Percentiles rank a stretch among this genome's conserved stretches.
phyloP scores from a whole-genome alignment of 2,888 invertebrate genomes.

The Linnaemya tessellans region DNA sequence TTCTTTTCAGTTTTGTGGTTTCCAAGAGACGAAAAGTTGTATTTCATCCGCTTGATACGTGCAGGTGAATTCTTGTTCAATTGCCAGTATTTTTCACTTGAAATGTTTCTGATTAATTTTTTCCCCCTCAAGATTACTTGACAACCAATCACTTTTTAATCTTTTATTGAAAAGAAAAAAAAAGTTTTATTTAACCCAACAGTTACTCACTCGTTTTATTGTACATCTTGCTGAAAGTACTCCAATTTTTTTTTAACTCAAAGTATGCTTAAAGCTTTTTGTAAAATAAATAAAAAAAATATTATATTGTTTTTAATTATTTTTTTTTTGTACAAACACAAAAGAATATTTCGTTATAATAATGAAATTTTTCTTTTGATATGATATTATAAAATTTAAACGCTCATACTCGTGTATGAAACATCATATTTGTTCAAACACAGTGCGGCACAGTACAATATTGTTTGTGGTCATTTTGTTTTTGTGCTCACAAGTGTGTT shows the following conservation, averaged over 20 bases:
- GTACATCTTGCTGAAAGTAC: too few relatives aligned
- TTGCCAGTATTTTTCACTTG: too few relatives aligned
- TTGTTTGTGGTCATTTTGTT: not conserved
- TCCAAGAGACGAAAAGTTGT: too few relatives aligned
- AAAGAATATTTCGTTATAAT: slow-evolving; percentile 44
- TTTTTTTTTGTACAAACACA: slow-evolving; percentile 16
- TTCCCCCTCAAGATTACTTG: too few relatives aligned
- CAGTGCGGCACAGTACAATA: not conserved
- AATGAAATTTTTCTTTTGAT: slow-evolving; percentile 25
- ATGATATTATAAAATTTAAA: not conserved
- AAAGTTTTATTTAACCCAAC: too few relatives aligned
- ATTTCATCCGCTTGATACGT: too few relatives aligned
- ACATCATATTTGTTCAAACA: not conserved
- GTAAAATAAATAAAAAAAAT: not conserved
- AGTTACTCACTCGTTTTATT: too few relatives aligned
- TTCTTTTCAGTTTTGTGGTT: too few relatives aligned
- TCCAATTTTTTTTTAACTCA: not conserved
- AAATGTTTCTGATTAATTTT: too few relatives aligned
- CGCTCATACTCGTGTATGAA: not conserved
- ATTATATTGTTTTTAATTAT: not conserved
- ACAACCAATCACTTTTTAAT: too few relatives aligned
- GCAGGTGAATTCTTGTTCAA: too few relatives aligned
- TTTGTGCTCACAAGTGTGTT: not conserved
- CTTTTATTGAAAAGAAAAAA: too few relatives aligned
- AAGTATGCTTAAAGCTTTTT: not conserved